Conservation (phyloP, 1,140 invertebrate species). For the Argopecten irradians region DNA sequence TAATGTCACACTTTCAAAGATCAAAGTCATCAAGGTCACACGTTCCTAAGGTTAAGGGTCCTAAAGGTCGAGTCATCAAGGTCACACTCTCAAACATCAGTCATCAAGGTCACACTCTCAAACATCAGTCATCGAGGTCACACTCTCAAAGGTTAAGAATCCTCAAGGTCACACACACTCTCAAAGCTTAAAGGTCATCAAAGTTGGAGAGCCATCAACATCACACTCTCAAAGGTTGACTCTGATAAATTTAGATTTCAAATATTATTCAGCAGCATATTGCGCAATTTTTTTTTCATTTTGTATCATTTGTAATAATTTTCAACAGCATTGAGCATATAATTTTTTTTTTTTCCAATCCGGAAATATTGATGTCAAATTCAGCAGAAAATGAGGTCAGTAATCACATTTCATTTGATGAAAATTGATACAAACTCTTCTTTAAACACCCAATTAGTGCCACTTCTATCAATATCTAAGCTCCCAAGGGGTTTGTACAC, state of each 20-base stretch:
- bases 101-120: background rate
- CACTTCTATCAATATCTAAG: background rate
- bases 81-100: background rate
- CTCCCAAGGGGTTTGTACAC: background rate
- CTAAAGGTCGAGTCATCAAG: background rate
- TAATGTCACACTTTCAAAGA: no score
- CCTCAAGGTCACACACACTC: background rate
- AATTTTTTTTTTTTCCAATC: background rate
- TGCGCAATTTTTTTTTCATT: background rate
- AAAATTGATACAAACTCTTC: slow-evolving; percentile 1
- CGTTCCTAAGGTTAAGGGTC: background rate
- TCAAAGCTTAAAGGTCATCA: background rate
- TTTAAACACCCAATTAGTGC: background rate
- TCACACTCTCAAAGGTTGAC: background rate
- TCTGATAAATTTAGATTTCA: background rate
- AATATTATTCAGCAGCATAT: background rate
- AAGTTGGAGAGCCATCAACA: background rate
- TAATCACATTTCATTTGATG: background rate
- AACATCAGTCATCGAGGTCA: background rate
- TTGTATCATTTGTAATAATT: background rate
- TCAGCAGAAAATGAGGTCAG: slow-evolving; percentile 42
- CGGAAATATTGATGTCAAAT: slow-evolving; percentile 42
- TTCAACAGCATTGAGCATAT: background rate
- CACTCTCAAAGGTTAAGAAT: background rate
- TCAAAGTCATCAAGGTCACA: no score